Evolutionary conservation across 2,888 invertebrate species (phyloP), one percentile per base, ranked within the genome.

Genomic region (Orgyia antiqua): DNA sequence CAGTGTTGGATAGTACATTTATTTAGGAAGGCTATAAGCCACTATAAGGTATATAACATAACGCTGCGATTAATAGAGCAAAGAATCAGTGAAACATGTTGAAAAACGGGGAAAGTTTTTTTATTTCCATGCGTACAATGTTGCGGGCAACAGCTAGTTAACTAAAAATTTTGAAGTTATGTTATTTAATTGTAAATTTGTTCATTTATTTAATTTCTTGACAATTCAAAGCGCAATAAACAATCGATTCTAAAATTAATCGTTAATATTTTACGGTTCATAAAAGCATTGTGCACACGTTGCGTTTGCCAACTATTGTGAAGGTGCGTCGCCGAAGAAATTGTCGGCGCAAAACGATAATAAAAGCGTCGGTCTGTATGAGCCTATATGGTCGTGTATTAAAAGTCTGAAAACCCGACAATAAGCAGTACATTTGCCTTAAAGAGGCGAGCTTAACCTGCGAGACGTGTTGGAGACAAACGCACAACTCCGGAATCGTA

Each of bases 391-490:
- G 69, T 64, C 51, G 54, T 52, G 69, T 64, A 69, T 65, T 68
- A 65, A 71, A 51, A 67, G 45, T 49, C 76, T 74, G 69, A 71
- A 74, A 71, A 63, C 65, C 58, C 68, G 72, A 82, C 84, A 84
- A 84, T 80, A 64, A 61, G 69, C 69, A 61, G 69, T 80, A 76
- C 68, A 63, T 73, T 68, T 61, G 69, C 68, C 64, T 74, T 74
- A 73, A 78, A 76, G 65, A 68, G 67, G 61, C 66, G 59, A 62
- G 65, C 65, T 71, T 70, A 67, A 68, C 66, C 63, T 55, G 60
- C 49, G 69, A 64, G 71, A 79, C 86, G 86, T 84, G 84, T 77
- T 65, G 63, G 52, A 68, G 79, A 86, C 86, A 86, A 84, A 86
- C 71, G 79, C 62, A 50, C 51, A 54, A 64, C 71, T 68, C 59